A percentile compares a stretch with the other conserved stretches of the same genome.
phyloP scores from a whole-genome alignment of 2,888 invertebrate species.

The Hirtodrosophila alboralis region DNA sequence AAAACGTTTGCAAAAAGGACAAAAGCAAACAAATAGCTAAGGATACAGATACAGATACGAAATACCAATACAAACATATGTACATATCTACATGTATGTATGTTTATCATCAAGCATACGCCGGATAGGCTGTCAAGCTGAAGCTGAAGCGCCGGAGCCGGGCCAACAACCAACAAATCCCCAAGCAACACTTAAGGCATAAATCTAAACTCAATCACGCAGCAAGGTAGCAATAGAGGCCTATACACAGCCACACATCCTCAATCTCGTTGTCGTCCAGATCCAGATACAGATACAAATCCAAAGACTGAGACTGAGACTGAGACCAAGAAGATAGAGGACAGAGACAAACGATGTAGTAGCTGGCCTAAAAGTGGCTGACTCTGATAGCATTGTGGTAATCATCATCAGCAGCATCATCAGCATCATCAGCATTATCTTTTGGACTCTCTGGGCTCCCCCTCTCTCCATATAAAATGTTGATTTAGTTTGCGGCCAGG shows the following conservation, averaged over 20 bases:
- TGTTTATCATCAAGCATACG: slow-evolving; percentile 26
- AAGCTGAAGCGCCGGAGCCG: slow-evolving; percentile 26
- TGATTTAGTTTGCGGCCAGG: slow-evolving; percentile 62
- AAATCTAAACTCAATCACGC: slow-evolving; percentile 76
- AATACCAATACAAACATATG: slow-evolving; percentile 10
- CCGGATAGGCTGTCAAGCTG: slow-evolving; percentile 46
- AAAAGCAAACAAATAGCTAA: slow-evolving; percentile 35
- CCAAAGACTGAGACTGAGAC: not conserved
- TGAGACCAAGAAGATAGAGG: slow-evolving; percentile 3
- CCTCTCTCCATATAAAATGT: slow-evolving; percentile 36
- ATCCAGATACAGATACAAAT: slow-evolving; percentile 6
- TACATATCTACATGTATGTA: not conserved
- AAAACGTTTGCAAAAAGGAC: slow-evolving; percentile 43
- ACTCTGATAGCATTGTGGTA: slow-evolving; percentile 51
- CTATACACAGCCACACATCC: slow-evolving; percentile 6
- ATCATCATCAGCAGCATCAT: slow-evolving; percentile 46
- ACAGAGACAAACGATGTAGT: slow-evolving; percentile 63
- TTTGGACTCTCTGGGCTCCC: no score
- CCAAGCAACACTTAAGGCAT: slow-evolving; percentile 73
- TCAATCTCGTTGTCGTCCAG: no score
- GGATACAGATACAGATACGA: slow-evolving; percentile 28
- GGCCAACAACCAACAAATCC: slow-evolving; percentile 57
- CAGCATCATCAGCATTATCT: slow-evolving; percentile 50
- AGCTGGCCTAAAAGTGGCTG: slow-evolving; percentile 42
- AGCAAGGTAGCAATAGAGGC: slow-evolving; percentile 41